Conservation (phyloP, 2,113 vertebrate genomes). For the Odobenus rosmarus region DNA sequence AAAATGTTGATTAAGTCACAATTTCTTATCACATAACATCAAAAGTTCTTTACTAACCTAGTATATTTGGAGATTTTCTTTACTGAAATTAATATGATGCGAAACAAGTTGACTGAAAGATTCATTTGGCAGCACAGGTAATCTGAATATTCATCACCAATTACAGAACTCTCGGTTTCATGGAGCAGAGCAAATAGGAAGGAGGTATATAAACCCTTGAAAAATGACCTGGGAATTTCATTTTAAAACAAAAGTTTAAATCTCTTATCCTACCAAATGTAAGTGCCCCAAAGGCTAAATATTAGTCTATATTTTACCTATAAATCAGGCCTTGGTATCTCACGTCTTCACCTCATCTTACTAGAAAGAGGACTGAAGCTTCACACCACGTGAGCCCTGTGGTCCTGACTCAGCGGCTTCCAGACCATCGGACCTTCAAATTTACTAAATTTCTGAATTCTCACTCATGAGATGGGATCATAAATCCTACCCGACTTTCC, state of each 20-base stretch:
- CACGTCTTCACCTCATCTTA: neutral
- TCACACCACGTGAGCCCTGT: neutral
- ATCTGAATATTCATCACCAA: neutral
- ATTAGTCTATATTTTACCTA: neutral
- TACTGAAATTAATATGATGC: neutral
- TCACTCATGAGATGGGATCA: neutral
- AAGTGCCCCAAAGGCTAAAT: neutral
- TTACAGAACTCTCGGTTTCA: neutral
- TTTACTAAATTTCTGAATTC: neutral
- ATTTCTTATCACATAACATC: neutral
- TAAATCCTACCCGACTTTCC: neutral
- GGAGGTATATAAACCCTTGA: neutral
- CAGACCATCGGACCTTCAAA: neutral
- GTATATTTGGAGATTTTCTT: constrained; percentile 10
- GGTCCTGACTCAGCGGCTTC: neutral
- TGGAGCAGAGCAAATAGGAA: neutral
- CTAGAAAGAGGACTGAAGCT: neutral
- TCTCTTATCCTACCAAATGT: neutral
- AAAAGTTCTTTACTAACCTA: neutral
- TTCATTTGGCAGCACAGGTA: neutral
- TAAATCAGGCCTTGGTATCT: neutral
- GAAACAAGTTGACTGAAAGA: neutral
- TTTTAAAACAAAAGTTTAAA: constrained; percentile 21
- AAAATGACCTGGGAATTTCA: neutral
- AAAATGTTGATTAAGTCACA: neutral